A percentile compares a stretch with the other conserved stretches of the same genome.
Conservation (phyloP, 2,888 invertebrate genomes). For the Cephus pulcher region DNA sequence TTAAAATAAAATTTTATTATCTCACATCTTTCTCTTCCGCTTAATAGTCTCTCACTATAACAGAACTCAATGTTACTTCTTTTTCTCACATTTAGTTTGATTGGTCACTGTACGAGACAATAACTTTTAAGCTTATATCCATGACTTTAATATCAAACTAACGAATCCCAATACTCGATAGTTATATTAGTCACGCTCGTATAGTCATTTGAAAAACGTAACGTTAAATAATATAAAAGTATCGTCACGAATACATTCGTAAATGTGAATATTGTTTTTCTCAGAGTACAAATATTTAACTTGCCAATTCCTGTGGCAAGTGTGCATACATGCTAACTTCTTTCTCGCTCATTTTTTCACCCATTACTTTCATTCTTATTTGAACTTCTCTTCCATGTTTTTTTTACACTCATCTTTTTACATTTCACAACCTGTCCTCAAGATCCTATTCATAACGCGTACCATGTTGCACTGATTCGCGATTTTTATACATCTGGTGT, state of each 20-base stretch:
- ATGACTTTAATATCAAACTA: constrained; percentile 8
- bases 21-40: constrained; percentile 29
- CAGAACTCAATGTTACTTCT: constrained; percentile 27
- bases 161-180: constrained; percentile 26
- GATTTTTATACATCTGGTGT: background rate
- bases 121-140: constrained; percentile 5
- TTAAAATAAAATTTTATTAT: constrained; percentile 53
- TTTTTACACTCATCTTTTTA: constrained; percentile 8
- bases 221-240: constrained; percentile 35
- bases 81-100: background rate
- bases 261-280: background rate
- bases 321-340: background rate
- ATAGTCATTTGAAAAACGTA: constrained; percentile 15
- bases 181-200: constrained; percentile 21
- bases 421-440: constrained; percentile 1
- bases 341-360: background rate
- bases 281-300: background rate
- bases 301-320: background rate
- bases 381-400: constrained; percentile 1
- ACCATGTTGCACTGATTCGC: background rate
- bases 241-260: constrained; percentile 10
- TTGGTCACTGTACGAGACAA: background rate
- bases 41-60: constrained; percentile 23
- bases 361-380: background rate
- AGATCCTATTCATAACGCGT: background rate